Base-by-base conservation (phyloP, 92 coral and sea anemone species). In the Epizoanthus illoricatus region DNA sequence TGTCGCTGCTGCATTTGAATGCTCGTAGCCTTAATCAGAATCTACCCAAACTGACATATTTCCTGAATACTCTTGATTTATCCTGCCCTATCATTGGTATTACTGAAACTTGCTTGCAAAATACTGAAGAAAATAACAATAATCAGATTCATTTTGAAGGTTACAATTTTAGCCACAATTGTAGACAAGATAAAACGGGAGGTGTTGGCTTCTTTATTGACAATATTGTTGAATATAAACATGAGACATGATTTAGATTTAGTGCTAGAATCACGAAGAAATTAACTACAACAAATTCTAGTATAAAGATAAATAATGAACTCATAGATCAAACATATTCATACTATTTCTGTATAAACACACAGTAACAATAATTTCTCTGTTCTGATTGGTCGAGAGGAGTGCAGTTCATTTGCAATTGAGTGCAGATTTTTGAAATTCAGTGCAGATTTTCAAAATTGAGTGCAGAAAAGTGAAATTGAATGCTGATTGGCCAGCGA, bases 61-160 rank as follows among this genome's bases (percentile, higher is more conserved):
- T 55, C 18, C 49, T 76, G 17, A 60, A 60, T 59, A 60, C 65
- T 21, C 40, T 76, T 59, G 66, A 76, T 5, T n/a, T 63, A 42
- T 55, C 41, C 24, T 78, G 57, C 9, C 36, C 83, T 43, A 73
- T 61, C 20, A 78, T 78, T 17, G 83, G 70, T 17, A 78, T 61
- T 23, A 24, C 55, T 12, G 83, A 61, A 61, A 78, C 83, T 78
- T 78, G 83, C 74, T 47, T 78, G 7, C 36, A 78, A 57, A 65
- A 78, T 67, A 42, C 21, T 40, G 72, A 42, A 2, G 49, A 67
- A 67, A 33, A 42, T 67, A 67, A 17, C 66, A 23, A 62, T 5
- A 62, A 62, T 62, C 5, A 62, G 2, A 62, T 62, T 62, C 66
- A 62, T n/a, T 7, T 28, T 67, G 17, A 67, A 67, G 72, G 72